Conservation (phyloP, 2,888 invertebrate species). For the Ennomos erosarius region DNA sequence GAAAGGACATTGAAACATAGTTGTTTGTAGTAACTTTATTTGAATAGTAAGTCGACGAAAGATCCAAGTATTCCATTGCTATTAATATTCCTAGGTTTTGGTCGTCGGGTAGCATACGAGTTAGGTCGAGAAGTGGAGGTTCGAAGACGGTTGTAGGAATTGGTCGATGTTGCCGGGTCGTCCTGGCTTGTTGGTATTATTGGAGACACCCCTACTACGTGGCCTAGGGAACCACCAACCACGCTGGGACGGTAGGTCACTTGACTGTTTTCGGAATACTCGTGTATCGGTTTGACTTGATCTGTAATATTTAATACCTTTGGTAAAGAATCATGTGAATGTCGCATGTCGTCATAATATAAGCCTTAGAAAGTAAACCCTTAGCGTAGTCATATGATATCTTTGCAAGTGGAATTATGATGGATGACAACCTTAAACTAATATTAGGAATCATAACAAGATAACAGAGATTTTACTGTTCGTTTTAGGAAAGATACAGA, state of each 20-base stretch:
- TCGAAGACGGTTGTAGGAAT: slow-evolving; percentile 27
- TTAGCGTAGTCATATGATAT: background rate
- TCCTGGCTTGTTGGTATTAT: slow-evolving; percentile 50
- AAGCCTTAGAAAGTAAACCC: background rate
- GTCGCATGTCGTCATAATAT: background rate
- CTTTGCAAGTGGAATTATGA: slow-evolving; percentile 4
- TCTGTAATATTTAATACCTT: slow-evolving; percentile 53
- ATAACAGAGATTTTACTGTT: background rate
- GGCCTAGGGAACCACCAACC: slow-evolving; percentile 65
- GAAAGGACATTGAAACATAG: slow-evolving; percentile 19
- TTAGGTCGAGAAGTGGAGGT: slow-evolving; percentile 34
- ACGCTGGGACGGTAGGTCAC: slow-evolving; percentile 61
- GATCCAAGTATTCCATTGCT: slow-evolving; percentile 65
- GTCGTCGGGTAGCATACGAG: slow-evolving; percentile 40
- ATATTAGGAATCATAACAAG: background rate
- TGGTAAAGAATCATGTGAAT: too few species aligned
- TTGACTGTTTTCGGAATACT: slow-evolving; percentile 53
- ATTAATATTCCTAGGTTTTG: slow-evolving; percentile 51
- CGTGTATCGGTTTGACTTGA: slow-evolving; percentile 71
- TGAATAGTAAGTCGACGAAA: slow-evolving; percentile 71
- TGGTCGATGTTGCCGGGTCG: slow-evolving; percentile 25
- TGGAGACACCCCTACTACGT: slow-evolving; percentile 65
- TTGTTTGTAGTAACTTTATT: slow-evolving; percentile 52
- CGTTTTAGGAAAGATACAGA: too few species aligned
- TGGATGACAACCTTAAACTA: background rate